Percentiles rank a stretch among this genome's conserved stretches.
Conservation (phyloP, 2,797 vertebrate species). For the Holocentrus rufus region DNA sequence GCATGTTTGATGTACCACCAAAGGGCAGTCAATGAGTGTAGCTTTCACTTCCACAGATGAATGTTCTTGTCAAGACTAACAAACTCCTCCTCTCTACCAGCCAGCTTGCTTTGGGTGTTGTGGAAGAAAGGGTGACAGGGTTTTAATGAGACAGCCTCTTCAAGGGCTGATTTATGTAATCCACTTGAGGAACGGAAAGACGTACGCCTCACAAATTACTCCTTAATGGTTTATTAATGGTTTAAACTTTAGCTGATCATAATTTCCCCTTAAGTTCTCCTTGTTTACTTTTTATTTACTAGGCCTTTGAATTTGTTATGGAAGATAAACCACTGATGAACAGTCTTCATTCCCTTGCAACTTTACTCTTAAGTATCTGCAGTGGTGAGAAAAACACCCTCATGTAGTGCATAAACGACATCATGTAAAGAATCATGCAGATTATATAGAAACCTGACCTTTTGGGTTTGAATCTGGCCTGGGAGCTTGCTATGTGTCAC, state of each 20-base stretch:
- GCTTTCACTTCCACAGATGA: not conserved
- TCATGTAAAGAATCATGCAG: not conserved
- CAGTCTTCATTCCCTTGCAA: not conserved
- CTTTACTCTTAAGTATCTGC: not conserved
- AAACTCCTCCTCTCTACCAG: not conserved
- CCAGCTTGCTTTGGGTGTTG: slow-evolving; percentile 5
- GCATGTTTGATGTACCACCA: slow-evolving; percentile 18
- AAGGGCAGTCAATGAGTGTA: not conserved
- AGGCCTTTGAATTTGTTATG: not conserved
- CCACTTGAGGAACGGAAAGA: slow-evolving; percentile 31
- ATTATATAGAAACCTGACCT: not conserved
- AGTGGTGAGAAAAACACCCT: not conserved
- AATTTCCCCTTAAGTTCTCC: not conserved
- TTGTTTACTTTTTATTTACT: not conserved
- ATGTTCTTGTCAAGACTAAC: slow-evolving; percentile 3
- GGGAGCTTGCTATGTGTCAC: too few species aligned
- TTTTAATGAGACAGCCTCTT: slow-evolving; percentile 31
- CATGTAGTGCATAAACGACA: not conserved
- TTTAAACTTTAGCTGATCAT: not conserved
- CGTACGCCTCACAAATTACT: not conserved
- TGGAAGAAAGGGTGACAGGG: slow-evolving; percentile 19
- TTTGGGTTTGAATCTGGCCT: too few species aligned
- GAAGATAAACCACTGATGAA: not conserved
- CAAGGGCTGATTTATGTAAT: slow-evolving; percentile 37
- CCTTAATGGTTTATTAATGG: slow-evolving; percentile 11